Evolutionary conservation across 2,113 vertebrate species (phyloP).

Genomic region (Grammomys dolichurus): DNA sequence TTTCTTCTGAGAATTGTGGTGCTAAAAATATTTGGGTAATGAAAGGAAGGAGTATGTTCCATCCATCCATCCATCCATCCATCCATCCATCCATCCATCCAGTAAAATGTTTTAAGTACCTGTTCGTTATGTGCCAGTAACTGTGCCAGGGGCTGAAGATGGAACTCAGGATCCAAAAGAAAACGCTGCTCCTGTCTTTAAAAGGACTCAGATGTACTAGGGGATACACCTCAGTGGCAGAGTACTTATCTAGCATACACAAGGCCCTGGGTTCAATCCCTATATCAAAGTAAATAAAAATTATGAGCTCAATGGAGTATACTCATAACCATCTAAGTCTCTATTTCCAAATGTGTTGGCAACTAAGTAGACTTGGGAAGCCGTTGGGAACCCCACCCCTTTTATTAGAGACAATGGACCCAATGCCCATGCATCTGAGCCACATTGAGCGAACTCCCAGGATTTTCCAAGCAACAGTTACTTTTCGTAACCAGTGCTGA

Average conservation of each 20-base stretch:
- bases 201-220: not conserved
- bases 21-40: slow-evolving; percentile 35
- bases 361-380: not conserved
- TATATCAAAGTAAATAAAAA: not conserved
- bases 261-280: not conserved
- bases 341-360: slow-evolving; percentile 41
- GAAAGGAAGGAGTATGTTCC: slow-evolving; percentile 31
- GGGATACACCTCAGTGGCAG: not conserved
- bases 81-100: not conserved
- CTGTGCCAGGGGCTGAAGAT: slow-evolving; percentile 29
- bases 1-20: slow-evolving; percentile 51
- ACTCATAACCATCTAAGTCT: slow-evolving; percentile 5
- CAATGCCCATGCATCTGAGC: not conserved
- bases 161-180: not conserved
- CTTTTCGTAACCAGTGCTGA: slow-evolving; percentile 37
- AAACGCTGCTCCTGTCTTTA: not conserved
- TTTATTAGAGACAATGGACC: slow-evolving; percentile 16
- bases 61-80: not conserved
- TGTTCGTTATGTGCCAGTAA: not conserved
- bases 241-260: not conserved
- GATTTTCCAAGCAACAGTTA: slow-evolving; percentile 41
- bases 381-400: not conserved
- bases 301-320: not conserved
- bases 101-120: slow-evolving; percentile 29
- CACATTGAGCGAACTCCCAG: not conserved